These are phyloP conservation scores for Harpegnathos saltator DNA, from an alignment of 1,140 invertebrate species.

Conservation along the genomic window DNA sequence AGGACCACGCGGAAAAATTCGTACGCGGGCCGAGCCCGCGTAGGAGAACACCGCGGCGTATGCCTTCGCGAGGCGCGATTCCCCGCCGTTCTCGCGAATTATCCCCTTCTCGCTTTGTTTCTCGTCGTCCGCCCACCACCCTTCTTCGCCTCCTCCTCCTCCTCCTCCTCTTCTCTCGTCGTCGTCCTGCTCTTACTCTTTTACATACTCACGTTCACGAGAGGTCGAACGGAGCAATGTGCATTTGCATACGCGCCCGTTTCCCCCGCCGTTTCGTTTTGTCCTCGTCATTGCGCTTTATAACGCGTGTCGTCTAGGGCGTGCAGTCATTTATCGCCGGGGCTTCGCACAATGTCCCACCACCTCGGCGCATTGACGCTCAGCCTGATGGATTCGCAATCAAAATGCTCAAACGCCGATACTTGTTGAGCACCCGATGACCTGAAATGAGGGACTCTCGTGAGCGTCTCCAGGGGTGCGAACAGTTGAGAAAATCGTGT, in stretches of 20 bases:
- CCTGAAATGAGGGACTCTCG: background rate
- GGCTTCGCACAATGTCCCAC: slow-evolving; percentile 24
- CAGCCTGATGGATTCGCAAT: background rate
- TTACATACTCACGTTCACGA: background rate
- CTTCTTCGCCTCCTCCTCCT: background rate
- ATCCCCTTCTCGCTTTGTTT: background rate
- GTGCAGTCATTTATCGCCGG: slow-evolving; percentile 48
- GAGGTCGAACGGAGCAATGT: slow-evolving; percentile 27
- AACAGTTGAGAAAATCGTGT: background rate
- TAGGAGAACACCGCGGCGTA: slow-evolving; percentile 23
- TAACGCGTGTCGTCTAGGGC: slow-evolving; percentile 22
- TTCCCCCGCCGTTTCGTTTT: background rate
- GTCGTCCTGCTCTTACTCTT: slow-evolving; percentile 2
- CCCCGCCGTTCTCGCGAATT: slow-evolving; percentile 12
- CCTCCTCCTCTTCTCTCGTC: background rate
- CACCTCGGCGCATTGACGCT: too few species aligned
- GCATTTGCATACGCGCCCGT: slow-evolving; percentile 54
- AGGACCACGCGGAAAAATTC: slow-evolving; percentile 62
- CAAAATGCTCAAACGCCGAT: background rate
- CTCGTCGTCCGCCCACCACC: background rate
- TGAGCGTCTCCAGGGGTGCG: background rate
- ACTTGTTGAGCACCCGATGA: background rate
- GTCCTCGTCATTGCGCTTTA: slow-evolving; percentile 36
- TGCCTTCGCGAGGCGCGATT: slow-evolving; percentile 59
- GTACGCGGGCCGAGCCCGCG: slow-evolving; percentile 26